A percentile compares a stretch with the other conserved stretches of the same genome.
phyloP scores from a whole-genome alignment of 2,113 vertebrate genomes.

The Pelecanoides urinatrix region DNA sequence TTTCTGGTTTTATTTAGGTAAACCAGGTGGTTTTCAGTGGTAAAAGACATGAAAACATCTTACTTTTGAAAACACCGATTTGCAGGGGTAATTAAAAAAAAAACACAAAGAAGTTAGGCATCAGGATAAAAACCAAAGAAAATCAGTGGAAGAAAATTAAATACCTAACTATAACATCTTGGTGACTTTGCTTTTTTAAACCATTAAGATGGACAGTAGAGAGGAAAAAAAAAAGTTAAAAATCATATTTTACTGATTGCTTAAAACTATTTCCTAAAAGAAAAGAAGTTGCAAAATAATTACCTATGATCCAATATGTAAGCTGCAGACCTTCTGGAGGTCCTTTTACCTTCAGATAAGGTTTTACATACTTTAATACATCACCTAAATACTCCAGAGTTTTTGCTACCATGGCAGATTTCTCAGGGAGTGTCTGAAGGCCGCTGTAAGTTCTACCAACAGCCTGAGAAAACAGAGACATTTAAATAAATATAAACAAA shows the following conservation, averaged over 20 bases:
- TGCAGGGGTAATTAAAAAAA: not conserved
- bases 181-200: not conserved
- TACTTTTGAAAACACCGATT: slow-evolving; percentile 22
- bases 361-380: slow-evolving; percentile 92
- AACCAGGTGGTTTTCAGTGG: not conserved
- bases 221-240: not conserved
- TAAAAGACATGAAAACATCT: slow-evolving; percentile 23
- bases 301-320: slow-evolving; percentile 87
- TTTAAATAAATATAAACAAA: not conserved
- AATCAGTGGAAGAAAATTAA: not conserved
- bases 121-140: not conserved
- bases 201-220: not conserved
- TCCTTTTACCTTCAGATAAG: slow-evolving; percentile 85
- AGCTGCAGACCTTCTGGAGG: slow-evolving; percentile 86
- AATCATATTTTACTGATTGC: not conserved
- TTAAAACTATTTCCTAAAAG: not conserved
- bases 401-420: slow-evolving; percentile 86
- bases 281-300: slow-evolving; percentile 20
- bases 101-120: not conserved
- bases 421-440: slow-evolving; percentile 85
- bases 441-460: slow-evolving; percentile 81
- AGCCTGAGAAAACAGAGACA: slow-evolving; percentile 76
- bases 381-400: slow-evolving; percentile 91
- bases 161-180: not conserved
- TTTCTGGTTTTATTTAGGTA: slow-evolving; percentile 7